Percentiles rank a stretch among this genome's conserved stretches.
Conservation (phyloP, 2,888 invertebrate species). For the Aphodius granarius region DNA sequence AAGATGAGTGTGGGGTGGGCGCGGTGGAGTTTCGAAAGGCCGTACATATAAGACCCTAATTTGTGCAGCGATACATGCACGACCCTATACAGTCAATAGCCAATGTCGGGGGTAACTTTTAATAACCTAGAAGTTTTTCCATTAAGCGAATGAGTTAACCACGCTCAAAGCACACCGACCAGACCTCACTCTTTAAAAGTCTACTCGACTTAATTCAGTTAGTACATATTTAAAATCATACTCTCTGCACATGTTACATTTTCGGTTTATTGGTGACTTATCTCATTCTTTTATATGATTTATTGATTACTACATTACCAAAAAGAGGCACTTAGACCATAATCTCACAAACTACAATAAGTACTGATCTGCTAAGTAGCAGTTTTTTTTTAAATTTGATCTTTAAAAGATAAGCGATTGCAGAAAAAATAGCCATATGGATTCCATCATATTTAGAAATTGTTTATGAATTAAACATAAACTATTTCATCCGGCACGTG, state of each 20-base stretch:
- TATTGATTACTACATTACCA: no score
- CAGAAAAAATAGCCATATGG: no score
- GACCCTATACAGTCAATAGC: conserved; percentile 10
- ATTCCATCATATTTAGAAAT: no score
- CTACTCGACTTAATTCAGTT: conserved; percentile 24
- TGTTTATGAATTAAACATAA: no score
- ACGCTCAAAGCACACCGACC: conserved; percentile 2
- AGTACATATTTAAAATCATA: conserved; percentile 3
- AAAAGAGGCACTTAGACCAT: no score
- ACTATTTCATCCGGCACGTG: no score
- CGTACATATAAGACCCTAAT: conserved; percentile 11
- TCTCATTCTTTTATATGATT: no score
- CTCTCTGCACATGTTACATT: neutral
- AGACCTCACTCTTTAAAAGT: conserved; percentile 12
- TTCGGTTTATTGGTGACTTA: neutral
- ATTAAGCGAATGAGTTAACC: conserved; percentile 46
- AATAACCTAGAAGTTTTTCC: conserved; percentile 51
- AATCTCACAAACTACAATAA: no score
- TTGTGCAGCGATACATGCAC: conserved; percentile 13
- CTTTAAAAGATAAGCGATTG: no score
- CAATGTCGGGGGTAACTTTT: conserved; percentile 40
- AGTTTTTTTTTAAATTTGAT: no score
- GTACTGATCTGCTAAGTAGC: no score
- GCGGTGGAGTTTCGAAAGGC: neutral
- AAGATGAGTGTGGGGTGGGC: neutral